phyloP scores from a whole-genome alignment of 2,113 vertebrate genomes.

The Bagarius yarrelli region DNA sequence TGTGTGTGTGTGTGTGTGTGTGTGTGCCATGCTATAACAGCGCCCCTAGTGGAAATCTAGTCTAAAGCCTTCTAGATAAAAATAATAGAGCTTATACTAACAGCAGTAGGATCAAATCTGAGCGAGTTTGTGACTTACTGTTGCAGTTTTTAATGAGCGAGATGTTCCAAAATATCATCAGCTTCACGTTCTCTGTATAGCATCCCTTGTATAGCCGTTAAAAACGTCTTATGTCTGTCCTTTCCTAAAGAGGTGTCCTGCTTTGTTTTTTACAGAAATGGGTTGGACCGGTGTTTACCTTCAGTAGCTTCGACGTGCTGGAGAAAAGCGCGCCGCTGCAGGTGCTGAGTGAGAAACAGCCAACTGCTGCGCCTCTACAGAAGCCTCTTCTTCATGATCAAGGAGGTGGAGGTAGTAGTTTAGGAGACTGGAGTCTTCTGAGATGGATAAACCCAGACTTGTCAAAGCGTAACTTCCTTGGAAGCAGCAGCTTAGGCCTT shows the following conservation, averaged over 20 bases:
- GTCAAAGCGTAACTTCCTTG: slow-evolving; percentile 44
- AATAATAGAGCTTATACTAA: too few relatives aligned
- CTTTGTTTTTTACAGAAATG: slow-evolving; percentile 64
- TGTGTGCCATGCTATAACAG: too few relatives aligned
- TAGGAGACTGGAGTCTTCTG: slow-evolving; percentile 35
- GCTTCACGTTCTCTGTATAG: too few relatives aligned
- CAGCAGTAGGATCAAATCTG: too few relatives aligned
- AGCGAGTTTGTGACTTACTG: too few relatives aligned
- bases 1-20: too few relatives aligned
- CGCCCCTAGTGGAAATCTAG: too few relatives aligned
- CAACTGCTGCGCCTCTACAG: slow-evolving; percentile 10
- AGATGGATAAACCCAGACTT: slow-evolving; percentile 13
- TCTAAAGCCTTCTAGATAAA: too few relatives aligned
- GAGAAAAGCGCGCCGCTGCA: slow-evolving; percentile 52
- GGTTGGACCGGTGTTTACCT: slow-evolving; percentile 65
- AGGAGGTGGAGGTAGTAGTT: slow-evolving; percentile 23
- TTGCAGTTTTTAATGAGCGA: too few relatives aligned
- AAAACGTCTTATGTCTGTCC: neutral
- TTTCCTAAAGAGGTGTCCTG: neutral
- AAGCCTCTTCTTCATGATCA: slow-evolving; percentile 35
- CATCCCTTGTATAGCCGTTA: neutral
- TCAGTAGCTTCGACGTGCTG: slow-evolving; percentile 63
- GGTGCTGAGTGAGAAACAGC: slow-evolving; percentile 50
- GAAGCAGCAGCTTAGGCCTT: slow-evolving; percentile 50
- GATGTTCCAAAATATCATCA: too few relatives aligned